These are phyloP conservation scores for Takifugu flavidus DNA, from an alignment of 2,113 vertebrate species.

Conservation along the genomic window DNA sequence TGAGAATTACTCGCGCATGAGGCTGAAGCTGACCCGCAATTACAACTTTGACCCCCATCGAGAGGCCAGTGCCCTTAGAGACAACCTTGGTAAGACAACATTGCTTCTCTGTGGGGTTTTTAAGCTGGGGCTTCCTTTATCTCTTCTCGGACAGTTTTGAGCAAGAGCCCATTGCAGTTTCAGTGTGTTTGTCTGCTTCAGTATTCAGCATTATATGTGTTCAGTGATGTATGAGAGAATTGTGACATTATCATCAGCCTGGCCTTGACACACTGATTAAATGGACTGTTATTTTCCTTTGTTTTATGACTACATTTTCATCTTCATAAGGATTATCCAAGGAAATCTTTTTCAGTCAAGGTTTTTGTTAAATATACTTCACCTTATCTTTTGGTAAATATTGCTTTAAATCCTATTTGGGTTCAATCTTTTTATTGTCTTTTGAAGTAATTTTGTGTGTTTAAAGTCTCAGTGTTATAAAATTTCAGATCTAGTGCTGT, in stretches of 20 bases:
- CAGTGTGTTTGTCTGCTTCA: too few relatives aligned
- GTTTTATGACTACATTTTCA: background rate
- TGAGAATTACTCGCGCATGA: constrained; percentile 97
- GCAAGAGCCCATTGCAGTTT: too few relatives aligned
- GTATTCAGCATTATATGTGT: too few relatives aligned
- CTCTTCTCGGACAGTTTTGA: too few relatives aligned
- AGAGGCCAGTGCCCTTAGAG: constrained; percentile 92
- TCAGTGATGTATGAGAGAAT: background rate
- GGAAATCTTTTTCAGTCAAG: too few relatives aligned
- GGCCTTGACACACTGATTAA: constrained; percentile 15
- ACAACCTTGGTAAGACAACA: constrained; percentile 85
- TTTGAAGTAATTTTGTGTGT: background rate
- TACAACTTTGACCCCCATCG: constrained; percentile 86
- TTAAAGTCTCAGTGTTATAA: too few relatives aligned
- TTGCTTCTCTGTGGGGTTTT: background rate
- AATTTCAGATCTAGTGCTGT: background rate
- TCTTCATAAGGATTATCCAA: background rate
- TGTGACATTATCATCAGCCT: constrained; percentile 1
- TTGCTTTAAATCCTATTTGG: background rate
- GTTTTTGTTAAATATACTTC: too few relatives aligned
- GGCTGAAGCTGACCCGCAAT: constrained; percentile 89
- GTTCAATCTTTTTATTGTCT: background rate
- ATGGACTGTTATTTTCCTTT: background rate
- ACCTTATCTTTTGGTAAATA: too few relatives aligned
- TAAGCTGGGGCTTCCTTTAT: background rate